Base-by-base conservation (phyloP, 2,888 invertebrate species). In the Netelia fuscicornis region DNA sequence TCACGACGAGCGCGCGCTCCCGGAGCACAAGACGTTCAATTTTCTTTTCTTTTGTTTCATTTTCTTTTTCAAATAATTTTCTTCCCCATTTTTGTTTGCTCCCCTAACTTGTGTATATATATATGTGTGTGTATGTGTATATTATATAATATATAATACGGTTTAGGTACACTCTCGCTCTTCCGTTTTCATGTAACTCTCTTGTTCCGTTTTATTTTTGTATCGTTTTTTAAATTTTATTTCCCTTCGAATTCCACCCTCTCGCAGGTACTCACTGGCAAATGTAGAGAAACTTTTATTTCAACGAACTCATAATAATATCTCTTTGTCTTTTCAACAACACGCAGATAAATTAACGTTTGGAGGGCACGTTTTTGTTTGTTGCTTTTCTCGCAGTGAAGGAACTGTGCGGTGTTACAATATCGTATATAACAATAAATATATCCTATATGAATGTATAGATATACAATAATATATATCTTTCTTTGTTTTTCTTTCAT, bases 401-500 rank as follows among this genome's bases (percentile, higher is more conserved):
- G 87, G 87, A 89, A 89, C 87, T 89, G 85, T 89, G 85, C 85
- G 81, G 52, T 86, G 52, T 84, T 75, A 62, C 67, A 76, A 83
- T 86, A 86, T 88, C 81, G 86, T 64, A 58, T 23, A 37, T 79
- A 75, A 82, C 71, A 82, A 70, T 79, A 75, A 75, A 79, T 67
- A 64, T 68, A 72, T 67, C 17, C 30, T 84, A 70, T 71, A 65
- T 78, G 48, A 74, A 68, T 81, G 67, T 78, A 42, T 75, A 44
- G 20, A 70, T 67, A 79, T 84, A 71, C 67, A 74, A 68, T 58
- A 68, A 67, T 81, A 80, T 82, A 78, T 75, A 75, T 71, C 48
- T 76, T 76, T 62, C 67, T 78, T 48, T 75, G 70, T 75, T 62
- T 67, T 56, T 23, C 70, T 64, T 52, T 23, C 68, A 62, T 74